A percentile compares a stretch with the other conserved stretches of the same genome.
Evolutionary conservation across 2,888 invertebrate genomes (phyloP).

Genomic region (Tryphoninae sp.): DNA sequence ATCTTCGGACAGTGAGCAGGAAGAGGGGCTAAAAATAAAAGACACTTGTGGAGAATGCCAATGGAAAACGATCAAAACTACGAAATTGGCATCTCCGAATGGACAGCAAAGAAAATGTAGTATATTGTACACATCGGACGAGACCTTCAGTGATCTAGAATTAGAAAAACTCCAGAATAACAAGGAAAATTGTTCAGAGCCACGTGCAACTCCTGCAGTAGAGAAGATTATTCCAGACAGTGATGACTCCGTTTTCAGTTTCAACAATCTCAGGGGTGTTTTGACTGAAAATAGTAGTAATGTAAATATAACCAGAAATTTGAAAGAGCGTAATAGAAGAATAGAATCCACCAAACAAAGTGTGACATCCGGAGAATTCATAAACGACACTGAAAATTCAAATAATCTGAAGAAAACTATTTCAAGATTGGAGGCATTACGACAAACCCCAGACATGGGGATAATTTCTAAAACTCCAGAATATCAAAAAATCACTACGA

Average conservation of each 20-base stretch:
- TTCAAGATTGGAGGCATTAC: constrained; percentile 9
- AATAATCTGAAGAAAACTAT: constrained; percentile 3
- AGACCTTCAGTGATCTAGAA: constrained; percentile 58
- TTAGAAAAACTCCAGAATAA: background rate
- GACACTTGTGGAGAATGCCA: constrained; percentile 5
- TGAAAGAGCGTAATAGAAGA: background rate
- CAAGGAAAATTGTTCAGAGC: constrained; percentile 30
- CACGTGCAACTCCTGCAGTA: background rate
- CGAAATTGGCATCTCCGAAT: constrained; percentile 51
- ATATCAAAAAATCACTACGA: background rate
- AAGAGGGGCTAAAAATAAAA: constrained; percentile 14
- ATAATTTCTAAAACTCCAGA: constrained; percentile 1
- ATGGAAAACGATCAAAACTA: constrained; percentile 33
- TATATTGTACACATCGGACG: constrained; percentile 67
- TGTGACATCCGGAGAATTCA: background rate
- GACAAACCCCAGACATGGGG: constrained; percentile 7
- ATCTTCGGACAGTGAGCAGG: constrained; percentile 66
- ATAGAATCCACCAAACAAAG: background rate
- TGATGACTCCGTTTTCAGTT: constrained; percentile 31
- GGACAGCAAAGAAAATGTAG: constrained; percentile 45
- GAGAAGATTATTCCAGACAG: constrained; percentile 8
- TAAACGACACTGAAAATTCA: background rate
- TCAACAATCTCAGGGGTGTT: constrained; percentile 26
- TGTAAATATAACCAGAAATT: background rate
- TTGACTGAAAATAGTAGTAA: constrained; percentile 45